Conservation (phyloP, 1,140 invertebrate species). For the Teleogryllus occipitalis region DNA sequence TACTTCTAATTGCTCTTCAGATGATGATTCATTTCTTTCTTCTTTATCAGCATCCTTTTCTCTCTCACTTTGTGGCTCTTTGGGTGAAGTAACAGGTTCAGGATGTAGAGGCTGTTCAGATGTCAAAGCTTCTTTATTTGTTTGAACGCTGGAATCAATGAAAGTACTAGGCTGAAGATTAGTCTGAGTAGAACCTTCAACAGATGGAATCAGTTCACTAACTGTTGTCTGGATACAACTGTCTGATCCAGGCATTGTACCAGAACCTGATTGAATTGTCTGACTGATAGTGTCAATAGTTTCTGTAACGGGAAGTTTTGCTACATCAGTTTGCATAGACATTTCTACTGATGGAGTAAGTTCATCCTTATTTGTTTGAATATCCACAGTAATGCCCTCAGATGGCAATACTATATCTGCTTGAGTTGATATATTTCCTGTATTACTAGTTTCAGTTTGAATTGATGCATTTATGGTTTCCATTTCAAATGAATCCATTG, state of each 20-base stretch:
- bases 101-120: neutral
- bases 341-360: constrained; percentile 10
- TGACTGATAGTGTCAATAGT: constrained; percentile 10
- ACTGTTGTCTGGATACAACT: no score
- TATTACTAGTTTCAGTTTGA: neutral
- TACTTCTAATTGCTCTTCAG: constrained; percentile 53
- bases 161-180: neutral
- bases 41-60: neutral
- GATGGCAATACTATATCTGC: neutral
- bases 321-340: constrained; percentile 5
- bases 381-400: neutral
- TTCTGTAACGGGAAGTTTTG: neutral
- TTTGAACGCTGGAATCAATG: neutral
- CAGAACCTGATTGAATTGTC: neutral
- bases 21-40: constrained; percentile 32
- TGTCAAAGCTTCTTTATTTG: neutral
- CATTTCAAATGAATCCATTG: neutral
- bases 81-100: no score
- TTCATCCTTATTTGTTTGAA: constrained; percentile 14
- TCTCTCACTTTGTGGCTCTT: no score
- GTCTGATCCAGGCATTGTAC: no score
- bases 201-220: neutral
- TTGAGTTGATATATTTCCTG: neutral
- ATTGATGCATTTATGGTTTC: constrained; percentile 10
- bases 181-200: constrained; percentile 13